Conservation (phyloP, 1,140 invertebrate species). For the Galleria mellonella region DNA sequence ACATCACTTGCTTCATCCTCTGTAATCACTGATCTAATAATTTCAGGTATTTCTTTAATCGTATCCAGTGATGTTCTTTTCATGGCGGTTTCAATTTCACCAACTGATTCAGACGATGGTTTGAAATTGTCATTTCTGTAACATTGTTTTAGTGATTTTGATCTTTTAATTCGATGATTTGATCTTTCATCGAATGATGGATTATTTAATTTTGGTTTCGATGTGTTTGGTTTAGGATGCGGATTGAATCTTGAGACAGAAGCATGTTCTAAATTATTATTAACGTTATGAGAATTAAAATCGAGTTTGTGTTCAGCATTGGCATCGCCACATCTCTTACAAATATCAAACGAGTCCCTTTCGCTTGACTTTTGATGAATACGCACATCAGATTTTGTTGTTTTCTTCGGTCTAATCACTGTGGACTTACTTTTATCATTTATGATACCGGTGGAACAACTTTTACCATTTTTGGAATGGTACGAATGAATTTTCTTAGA, state of each 20-base stretch:
- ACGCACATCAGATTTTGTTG: slow-evolving; percentile 35
- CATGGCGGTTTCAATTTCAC: slow-evolving; percentile 14
- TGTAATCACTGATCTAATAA: slow-evolving; percentile 6
- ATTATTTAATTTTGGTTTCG: no score
- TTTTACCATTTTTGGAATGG: slow-evolving; percentile 19
- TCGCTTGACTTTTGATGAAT: slow-evolving; percentile 15
- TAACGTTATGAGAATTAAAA: no score
- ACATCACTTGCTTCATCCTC: background rate
- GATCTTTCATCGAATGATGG: no score
- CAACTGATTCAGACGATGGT: slow-evolving; percentile 29
- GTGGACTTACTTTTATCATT: slow-evolving; percentile 7
- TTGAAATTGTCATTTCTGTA: slow-evolving; percentile 55
- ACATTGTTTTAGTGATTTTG: slow-evolving; percentile 32
- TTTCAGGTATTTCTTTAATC: slow-evolving; percentile 42
- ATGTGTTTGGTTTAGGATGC: no score
- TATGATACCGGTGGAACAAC: slow-evolving; percentile 31
- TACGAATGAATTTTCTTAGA: slow-evolving; percentile 18
- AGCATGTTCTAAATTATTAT: no score
- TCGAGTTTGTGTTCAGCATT: background rate
- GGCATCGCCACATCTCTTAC: slow-evolving; percentile 46
- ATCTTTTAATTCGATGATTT: background rate
- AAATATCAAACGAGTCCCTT: slow-evolving; percentile 20
- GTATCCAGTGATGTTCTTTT: slow-evolving; percentile 37
- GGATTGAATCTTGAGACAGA: no score
- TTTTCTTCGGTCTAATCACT: slow-evolving; percentile 27